Evolutionary conservation across 2,888 invertebrate genomes (phyloP).

Genomic region (Meandrusa payeni): DNA sequence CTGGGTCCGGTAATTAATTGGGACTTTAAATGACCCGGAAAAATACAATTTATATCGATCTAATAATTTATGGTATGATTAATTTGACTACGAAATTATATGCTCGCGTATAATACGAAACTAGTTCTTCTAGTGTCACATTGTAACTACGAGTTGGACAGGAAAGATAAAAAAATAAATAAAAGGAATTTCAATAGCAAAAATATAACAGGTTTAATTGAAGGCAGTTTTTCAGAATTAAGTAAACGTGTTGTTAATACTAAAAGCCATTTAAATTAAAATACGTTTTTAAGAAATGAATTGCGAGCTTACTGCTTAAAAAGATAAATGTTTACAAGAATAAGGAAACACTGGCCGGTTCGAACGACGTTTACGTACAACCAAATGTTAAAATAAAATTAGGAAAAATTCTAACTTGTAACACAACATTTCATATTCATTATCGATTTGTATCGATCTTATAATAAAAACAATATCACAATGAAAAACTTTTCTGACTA

Average conservation of each 20-base stretch:
- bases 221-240: constrained; percentile 2
- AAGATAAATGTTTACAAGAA: constrained; percentile 2
- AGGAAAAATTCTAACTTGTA: too few relatives aligned
- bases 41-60: constrained; percentile 14
- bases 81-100: constrained; percentile 17
- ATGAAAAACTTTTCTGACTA: too few relatives aligned
- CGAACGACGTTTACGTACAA: constrained; percentile 5
- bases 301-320: constrained; percentile 1
- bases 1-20: constrained; percentile 19
- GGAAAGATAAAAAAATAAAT: constrained; percentile 10
- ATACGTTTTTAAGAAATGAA: background rate
- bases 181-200: background rate
- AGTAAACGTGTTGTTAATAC: constrained; percentile 13
- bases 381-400: too few relatives aligned
- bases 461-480: too few relatives aligned
- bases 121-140: constrained; percentile 18
- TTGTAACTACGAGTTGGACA: constrained; percentile 2
- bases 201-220: constrained; percentile 11
- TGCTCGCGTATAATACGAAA: constrained; percentile 6
- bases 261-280: constrained; percentile 8
- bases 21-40: constrained; percentile 21
- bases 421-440: too few relatives aligned
- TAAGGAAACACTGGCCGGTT: constrained; percentile 7
- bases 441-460: too few relatives aligned
- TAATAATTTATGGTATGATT: constrained; percentile 15